Conservation (phyloP, 2,113 vertebrate genomes). For the Malurus alboscapulatus region DNA sequence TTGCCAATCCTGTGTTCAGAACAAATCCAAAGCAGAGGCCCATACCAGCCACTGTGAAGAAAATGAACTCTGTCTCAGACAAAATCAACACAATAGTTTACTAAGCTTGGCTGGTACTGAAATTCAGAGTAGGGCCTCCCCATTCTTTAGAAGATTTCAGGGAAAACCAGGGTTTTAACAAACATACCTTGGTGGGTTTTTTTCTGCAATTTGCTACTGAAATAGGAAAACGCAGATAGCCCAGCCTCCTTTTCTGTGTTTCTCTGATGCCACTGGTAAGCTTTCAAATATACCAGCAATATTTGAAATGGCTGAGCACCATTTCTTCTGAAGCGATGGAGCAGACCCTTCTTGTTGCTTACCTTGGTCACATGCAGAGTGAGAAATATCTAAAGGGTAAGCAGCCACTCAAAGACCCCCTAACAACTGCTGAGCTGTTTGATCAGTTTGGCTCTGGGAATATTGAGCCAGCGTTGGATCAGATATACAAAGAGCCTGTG, state of each 20-base stretch:
- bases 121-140: background rate
- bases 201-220: background rate
- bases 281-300: background rate
- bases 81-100: background rate
- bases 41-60: background rate
- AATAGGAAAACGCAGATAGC: background rate
- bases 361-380: background rate
- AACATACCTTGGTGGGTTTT: rapidly evolving
- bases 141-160: background rate
- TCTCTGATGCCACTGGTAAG: background rate
- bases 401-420: rapidly evolving
- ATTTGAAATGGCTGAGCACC: background rate
- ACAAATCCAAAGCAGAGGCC: background rate
- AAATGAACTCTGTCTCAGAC: background rate
- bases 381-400: background rate
- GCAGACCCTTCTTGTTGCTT: background rate
- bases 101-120: background rate
- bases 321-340: background rate
- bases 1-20: background rate
- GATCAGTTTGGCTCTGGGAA: background rate
- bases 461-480: background rate
- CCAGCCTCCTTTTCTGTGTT: background rate
- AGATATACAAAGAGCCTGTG: background rate
- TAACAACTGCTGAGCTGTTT: background rate
- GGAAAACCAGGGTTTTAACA: background rate